Conservation (phyloP, 2,888 invertebrate genomes). For the Acanthoscelides obtectus region DNA sequence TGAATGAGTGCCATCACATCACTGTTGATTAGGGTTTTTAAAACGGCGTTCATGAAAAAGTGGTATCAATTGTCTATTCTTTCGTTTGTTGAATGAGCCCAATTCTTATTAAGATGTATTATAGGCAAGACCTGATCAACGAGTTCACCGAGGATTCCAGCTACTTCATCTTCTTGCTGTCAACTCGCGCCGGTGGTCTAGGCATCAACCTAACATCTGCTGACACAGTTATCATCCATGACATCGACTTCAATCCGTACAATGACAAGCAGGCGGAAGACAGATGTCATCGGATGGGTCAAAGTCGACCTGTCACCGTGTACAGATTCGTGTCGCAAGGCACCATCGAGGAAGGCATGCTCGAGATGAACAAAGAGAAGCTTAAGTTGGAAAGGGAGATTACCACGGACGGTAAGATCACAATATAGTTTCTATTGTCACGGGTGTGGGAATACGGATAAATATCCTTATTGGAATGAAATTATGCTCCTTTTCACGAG, state of each 20-base stretch:
- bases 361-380: slow-evolving; percentile 85
- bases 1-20: too few species aligned
- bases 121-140: slow-evolving; percentile 86
- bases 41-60: too few species aligned
- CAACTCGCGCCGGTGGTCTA: slow-evolving; percentile 92
- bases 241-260: slow-evolving; percentile 97
- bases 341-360: slow-evolving; percentile 92
- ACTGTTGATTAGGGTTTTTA: too few species aligned
- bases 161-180: slow-evolving; percentile 86
- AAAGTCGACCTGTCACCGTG: slow-evolving; percentile 78
- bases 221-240: slow-evolving; percentile 93
- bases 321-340: slow-evolving; percentile 78
- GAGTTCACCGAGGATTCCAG: slow-evolving; percentile 72
- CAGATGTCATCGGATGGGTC: slow-evolving; percentile 73
- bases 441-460: too few species aligned
- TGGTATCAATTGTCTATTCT: too few species aligned
- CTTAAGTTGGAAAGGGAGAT: slow-evolving; percentile 87
- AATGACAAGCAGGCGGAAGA: slow-evolving; percentile 98
- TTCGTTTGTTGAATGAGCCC: too few species aligned
- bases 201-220: slow-evolving; percentile 93
- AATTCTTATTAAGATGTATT: too few species aligned
- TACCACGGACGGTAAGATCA: slow-evolving; percentile 52
- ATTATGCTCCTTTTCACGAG: too few species aligned
- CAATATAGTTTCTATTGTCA: too few species aligned
- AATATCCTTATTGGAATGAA: too few species aligned